Percentiles rank a stretch among this genome's conserved stretches.
Evolutionary conservation across 1,140 invertebrate species (phyloP).

Genomic region (Penaeus indicus): DNA sequence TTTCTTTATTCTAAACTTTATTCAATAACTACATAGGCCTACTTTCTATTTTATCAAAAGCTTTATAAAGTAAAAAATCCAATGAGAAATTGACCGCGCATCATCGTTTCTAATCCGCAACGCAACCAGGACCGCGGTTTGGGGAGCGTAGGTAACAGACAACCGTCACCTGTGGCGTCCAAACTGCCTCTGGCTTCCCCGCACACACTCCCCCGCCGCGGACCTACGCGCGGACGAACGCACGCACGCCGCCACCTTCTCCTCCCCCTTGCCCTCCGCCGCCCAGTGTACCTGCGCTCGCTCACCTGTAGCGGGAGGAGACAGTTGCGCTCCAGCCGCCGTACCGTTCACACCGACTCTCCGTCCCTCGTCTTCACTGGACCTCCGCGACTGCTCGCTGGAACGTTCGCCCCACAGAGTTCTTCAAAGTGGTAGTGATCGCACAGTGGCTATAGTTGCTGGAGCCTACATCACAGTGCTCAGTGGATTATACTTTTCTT

Average conservation of each 20-base stretch:
- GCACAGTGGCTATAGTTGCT: conserved; percentile 21
- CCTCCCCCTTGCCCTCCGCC: conserved; percentile 15
- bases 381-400: conserved; percentile 36
- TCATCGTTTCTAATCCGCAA: no score
- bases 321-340: conserved; percentile 58
- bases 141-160: background rate
- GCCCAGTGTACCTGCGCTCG: conserved; percentile 60
- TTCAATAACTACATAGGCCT: no score
- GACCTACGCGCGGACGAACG: conserved; percentile 43
- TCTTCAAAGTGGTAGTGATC: conserved; percentile 33
- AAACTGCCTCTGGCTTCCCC: conserved; percentile 49
- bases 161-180: conserved; percentile 32
- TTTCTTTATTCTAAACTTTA: no score
- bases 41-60: no score
- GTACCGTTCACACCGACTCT: conserved; percentile 45
- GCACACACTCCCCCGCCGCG: conserved; percentile 46
- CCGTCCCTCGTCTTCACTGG: conserved; percentile 26
- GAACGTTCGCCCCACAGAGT: conserved; percentile 15
- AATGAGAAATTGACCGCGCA: no score
- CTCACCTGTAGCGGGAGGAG: conserved; percentile 59
- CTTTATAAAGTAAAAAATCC: no score
- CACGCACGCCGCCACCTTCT: conserved; percentile 22
- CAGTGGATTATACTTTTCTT: conserved; percentile 36
- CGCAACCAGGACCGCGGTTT: no score
- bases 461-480: conserved; percentile 18